Conservation (phyloP, 2,113 vertebrate genomes). For the Marmota monax region DNA sequence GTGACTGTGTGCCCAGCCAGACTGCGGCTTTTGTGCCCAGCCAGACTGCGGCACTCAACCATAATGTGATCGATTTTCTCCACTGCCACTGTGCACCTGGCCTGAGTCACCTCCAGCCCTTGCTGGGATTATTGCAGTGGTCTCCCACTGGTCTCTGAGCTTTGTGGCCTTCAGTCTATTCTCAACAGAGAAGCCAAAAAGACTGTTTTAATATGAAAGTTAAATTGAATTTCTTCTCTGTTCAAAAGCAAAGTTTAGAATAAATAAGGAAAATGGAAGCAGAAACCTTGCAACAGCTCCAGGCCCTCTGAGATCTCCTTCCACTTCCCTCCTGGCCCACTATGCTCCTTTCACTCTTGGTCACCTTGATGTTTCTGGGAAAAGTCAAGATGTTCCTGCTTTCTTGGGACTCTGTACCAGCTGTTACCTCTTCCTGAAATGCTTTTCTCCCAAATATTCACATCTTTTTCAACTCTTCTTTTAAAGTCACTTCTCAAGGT, state of each 20-base stretch:
- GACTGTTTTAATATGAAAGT: not conserved
- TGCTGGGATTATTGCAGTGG: not conserved
- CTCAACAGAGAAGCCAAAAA: not conserved
- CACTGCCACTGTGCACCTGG: accelerated
- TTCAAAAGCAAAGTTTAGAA: not conserved
- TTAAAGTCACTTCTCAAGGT: constrained; percentile 12
- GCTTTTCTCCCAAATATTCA: not conserved
- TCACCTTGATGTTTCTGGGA: not conserved
- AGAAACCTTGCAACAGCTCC: not conserved
- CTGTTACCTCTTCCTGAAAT: constrained; percentile 4
- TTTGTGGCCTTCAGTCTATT: not conserved
- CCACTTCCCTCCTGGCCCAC: not conserved
- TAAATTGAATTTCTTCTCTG: not conserved
- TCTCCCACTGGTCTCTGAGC: not conserved
- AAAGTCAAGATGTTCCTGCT: not conserved
- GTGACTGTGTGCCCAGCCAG: no score
- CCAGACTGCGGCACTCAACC: no score
- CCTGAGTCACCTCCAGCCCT: not conserved
- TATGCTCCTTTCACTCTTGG: not conserved
- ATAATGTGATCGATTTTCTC: not conserved
- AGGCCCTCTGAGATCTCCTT: not conserved
- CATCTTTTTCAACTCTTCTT: constrained; percentile 18
- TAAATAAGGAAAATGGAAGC: not conserved
- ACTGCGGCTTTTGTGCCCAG: no score
- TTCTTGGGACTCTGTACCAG: not conserved